Evolutionary conservation across 2,888 invertebrate genomes (phyloP).

Genomic region (Epinotia nisella): DNA sequence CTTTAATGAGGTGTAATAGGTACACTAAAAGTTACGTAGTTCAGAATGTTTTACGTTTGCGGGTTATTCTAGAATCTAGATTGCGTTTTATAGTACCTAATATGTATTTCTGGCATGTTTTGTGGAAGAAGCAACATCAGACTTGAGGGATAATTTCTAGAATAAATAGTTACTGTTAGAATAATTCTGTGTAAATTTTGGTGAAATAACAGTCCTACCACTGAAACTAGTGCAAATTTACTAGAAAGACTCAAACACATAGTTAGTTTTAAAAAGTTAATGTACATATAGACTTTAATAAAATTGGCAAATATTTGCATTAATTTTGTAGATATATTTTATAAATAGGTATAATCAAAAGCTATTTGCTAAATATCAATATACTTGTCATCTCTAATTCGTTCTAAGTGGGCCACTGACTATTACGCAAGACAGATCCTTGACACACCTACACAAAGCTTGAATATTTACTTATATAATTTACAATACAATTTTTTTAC

Average conservation of each 20-base stretch:
- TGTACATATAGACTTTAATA: too few species aligned
- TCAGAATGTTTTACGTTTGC: not conserved
- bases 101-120: not conserved
- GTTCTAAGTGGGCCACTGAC: slow-evolving; percentile 27
- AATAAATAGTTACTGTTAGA: too few species aligned
- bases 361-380: not conserved
- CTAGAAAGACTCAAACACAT: too few species aligned
- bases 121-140: not conserved
- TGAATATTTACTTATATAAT: slow-evolving; percentile 44
- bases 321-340: too few species aligned
- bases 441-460: slow-evolving; percentile 40
- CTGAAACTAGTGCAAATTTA: too few species aligned
- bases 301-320: too few species aligned
- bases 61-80: not conserved
- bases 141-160: too few species aligned
- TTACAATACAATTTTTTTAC: slow-evolving; percentile 36
- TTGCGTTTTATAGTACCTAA: not conserved
- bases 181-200: too few species aligned
- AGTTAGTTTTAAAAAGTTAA: too few species aligned
- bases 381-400: not conserved
- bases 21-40: not conserved
- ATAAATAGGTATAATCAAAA: not conserved
- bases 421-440: slow-evolving; percentile 38
- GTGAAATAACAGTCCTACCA: too few species aligned
- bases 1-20: slow-evolving; percentile 5